Percentiles rank a stretch among this genome's conserved stretches.
Evolutionary conservation across 2,888 invertebrate species (phyloP).

Genomic region (Platycheirus rosarum): DNA sequence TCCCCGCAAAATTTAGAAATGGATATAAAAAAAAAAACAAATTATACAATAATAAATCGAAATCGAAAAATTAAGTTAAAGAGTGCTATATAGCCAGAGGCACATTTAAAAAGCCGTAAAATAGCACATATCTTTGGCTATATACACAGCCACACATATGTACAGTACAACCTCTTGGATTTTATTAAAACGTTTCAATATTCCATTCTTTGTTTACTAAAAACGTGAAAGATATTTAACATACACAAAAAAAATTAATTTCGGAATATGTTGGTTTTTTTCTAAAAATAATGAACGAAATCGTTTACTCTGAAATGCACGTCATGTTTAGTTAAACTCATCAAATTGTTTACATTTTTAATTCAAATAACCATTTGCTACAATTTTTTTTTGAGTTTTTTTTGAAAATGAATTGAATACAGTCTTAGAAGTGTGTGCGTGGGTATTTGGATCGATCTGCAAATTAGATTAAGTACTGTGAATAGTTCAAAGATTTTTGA

Average conservation of each 20-base stretch:
- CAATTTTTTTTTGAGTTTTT: constrained; percentile 30
- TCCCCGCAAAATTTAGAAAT: not conserved
- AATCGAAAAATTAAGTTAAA: not conserved
- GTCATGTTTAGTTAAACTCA: constrained; percentile 73
- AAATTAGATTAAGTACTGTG: constrained; percentile 8
- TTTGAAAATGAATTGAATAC: no score
- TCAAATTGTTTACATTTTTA: constrained; percentile 70
- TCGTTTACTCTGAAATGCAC: constrained; percentile 64
- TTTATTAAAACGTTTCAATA: constrained; percentile 49
- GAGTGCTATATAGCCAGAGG: not conserved
- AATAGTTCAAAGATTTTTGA: constrained; percentile 11
- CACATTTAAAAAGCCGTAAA: not conserved
- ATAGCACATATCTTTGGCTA: not conserved
- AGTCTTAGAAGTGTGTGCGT: not conserved
- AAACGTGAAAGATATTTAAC: constrained; percentile 3
- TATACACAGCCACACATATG: not conserved
- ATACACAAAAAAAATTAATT: not conserved
- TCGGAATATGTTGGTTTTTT: constrained; percentile 2
- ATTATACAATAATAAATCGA: not conserved
- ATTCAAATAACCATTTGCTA: constrained; percentile 46
- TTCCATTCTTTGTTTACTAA: constrained; percentile 32
- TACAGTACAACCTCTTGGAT: constrained; percentile 17
- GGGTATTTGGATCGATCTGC: not conserved
- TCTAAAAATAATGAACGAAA: constrained; percentile 60
- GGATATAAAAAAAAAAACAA: not conserved